Evolutionary conservation across 1,140 invertebrate species (phyloP), one percentile per base, ranked within the genome.

Genomic region (Prorops nasuta): DNA sequence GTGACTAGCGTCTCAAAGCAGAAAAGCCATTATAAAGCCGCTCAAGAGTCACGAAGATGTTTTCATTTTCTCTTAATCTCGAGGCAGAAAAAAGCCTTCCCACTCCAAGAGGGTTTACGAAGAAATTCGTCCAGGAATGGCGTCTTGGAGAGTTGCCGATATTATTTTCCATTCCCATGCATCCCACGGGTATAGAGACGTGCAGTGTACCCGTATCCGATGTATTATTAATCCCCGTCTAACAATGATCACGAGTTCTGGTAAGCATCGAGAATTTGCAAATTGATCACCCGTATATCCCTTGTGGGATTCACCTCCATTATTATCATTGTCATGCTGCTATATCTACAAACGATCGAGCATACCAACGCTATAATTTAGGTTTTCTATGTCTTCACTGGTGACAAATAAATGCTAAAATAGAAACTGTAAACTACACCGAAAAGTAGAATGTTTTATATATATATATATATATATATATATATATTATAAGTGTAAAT

Each of bases 171-270:
- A 20, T 31, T 19, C 14, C 22, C 9, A 20, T 2, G 14, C 9
- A 18, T n/a, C 12, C 15, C 17, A 39, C 17, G 24, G 10, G 22
- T 53, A 53, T 53, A 24, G 45, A 28, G 37, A 49, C 35, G 45
- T 9, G 42, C 12, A 14, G 7, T 8, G 34, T 20, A 28, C 4
- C 14, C 31, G 55, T 37, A 35, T 58, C 49, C 56, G 51, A 60
- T 60, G 47, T 66, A 63, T 63, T 64, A 65, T 66, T 66, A 64
- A 64, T 66, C 60, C 52, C 45, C 28, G 49, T 37, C 54, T 58
- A 56, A 66, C 60, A 66, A 66, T 58, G 63, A 65, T 51, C 52
- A 45, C 39, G 44, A 35, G 45, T 49, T 8, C 18, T 36, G 38
- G 45, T 24, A 42, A 39, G 49, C 31, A 49, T 43, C 28, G 39